phyloP scores from a whole-genome alignment of 2,888 invertebrate genomes.

The Drosophila monieri region DNA sequence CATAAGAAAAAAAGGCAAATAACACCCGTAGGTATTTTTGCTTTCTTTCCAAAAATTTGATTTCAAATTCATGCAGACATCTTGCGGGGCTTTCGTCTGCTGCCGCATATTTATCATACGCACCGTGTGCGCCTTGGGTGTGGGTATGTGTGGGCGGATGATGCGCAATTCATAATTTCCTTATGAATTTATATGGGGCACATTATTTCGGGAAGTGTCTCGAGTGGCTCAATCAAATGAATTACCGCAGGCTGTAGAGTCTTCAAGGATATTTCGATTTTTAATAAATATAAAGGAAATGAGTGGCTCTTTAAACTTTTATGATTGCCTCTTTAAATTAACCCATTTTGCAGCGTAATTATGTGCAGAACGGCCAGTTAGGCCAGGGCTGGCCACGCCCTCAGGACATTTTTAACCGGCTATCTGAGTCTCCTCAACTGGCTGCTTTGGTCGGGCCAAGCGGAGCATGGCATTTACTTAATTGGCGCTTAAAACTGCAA shows the following conservation, averaged over 20 bases:
- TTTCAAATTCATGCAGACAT: conserved; percentile 71
- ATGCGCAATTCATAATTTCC: conserved; percentile 60
- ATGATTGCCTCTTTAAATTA: conserved; percentile 16
- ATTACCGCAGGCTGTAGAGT: conserved; percentile 11
- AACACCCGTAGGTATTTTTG: conserved; percentile 69
- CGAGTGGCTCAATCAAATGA: conserved; percentile 38
- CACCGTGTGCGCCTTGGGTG: conserved; percentile 22
- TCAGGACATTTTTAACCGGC: conserved; percentile 13
- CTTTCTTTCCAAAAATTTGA: conserved; percentile 58
- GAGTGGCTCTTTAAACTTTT: conserved; percentile 2
- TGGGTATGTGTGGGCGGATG: conserved; percentile 17
- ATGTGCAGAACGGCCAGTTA: conserved; percentile 14
- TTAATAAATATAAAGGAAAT: conserved; percentile 13
- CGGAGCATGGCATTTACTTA: conserved; percentile 60
- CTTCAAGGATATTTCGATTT: conserved; percentile 6
- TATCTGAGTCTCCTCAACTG: not conserved
- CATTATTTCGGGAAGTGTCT: conserved; percentile 36
- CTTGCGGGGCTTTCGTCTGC: conserved; percentile 31
- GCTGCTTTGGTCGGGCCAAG: conserved; percentile 21
- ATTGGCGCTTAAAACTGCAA: conserved; percentile 67
- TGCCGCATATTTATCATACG: conserved; percentile 51
- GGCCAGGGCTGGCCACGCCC: conserved; percentile 1
- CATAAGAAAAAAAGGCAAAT: conserved; percentile 22
- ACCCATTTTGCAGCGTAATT: conserved; percentile 30
- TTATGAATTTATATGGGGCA: conserved; percentile 47